Percentiles rank a stretch among this genome's conserved stretches.
Conservation (phyloP, 2,888 invertebrate species). For the Cheilosia pagana region DNA sequence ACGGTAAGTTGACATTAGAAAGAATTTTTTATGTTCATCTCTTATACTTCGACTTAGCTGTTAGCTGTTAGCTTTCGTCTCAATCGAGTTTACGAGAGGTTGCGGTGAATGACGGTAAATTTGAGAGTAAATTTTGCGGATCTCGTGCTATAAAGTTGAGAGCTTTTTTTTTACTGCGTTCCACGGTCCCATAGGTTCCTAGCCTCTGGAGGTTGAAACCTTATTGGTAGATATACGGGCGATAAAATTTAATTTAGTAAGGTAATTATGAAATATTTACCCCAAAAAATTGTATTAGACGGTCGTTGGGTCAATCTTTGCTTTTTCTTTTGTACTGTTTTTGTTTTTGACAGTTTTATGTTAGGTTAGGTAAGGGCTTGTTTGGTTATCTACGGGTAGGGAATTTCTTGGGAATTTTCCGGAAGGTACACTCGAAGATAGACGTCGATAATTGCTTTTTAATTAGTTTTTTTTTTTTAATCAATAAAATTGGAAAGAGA, state of each 20-base stretch:
- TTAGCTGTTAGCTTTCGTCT: neutral
- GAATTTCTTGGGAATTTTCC: neutral
- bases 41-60: neutral
- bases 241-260: constrained; percentile 57
- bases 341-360: constrained; percentile 7
- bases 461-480: constrained; percentile 23
- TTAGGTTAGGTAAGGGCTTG: neutral
- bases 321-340: neutral
- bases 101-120: constrained; percentile 42
- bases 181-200: neutral
- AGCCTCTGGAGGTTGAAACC: constrained; percentile 1
- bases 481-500: neutral
- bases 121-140: constrained; percentile 51
- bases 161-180: constrained; percentile 2
- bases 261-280: constrained; percentile 53
- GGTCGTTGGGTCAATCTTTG: constrained; percentile 10
- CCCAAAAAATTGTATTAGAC: constrained; percentile 24
- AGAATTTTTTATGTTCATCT: constrained; percentile 5
- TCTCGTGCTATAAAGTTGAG: constrained; percentile 50
- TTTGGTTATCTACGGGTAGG: neutral
- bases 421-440: constrained; percentile 6
- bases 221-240: constrained; percentile 31
- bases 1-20: constrained; percentile 66
- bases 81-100: constrained; percentile 7
- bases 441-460: constrained; percentile 39